Conservation (phyloP, 1,140 invertebrate genomes). For the Pristionchus pacificus region DNA sequence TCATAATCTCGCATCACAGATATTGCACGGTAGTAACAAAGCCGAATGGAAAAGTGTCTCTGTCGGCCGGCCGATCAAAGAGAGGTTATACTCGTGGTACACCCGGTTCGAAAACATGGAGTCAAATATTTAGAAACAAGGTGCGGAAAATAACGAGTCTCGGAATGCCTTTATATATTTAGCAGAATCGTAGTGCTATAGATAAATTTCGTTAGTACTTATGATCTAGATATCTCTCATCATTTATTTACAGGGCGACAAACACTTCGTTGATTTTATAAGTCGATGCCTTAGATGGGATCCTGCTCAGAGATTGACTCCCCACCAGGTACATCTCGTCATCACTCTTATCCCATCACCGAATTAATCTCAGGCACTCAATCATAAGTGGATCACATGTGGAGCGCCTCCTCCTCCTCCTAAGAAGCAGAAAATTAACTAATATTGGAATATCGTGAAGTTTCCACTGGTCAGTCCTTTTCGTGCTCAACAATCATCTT, state of each 20-base stretch:
- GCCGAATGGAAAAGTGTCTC: slow-evolving; percentile 76
- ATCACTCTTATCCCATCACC: neutral
- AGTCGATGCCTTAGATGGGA: slow-evolving; percentile 91
- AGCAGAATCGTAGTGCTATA: slow-evolving; percentile 16
- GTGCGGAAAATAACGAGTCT: too few relatives aligned
- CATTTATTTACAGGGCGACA: slow-evolving; percentile 85
- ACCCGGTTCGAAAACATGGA: slow-evolving; percentile 82
- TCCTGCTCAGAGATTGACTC: slow-evolving; percentile 84
- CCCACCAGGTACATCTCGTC: slow-evolving; percentile 60
- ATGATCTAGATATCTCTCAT: too few relatives aligned
- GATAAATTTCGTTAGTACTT: neutral
- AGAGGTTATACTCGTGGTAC: slow-evolving; percentile 88
- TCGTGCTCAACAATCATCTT: too few relatives aligned
- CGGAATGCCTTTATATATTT: too few relatives aligned
- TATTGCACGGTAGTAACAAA: slow-evolving; percentile 85
- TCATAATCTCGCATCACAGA: slow-evolving; percentile 53
- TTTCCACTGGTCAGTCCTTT: too few relatives aligned
- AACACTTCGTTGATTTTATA: slow-evolving; percentile 92
- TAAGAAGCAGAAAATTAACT: neutral
- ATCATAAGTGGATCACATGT: slow-evolving; percentile 87
- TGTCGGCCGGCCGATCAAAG: slow-evolving; percentile 80
- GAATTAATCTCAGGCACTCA: slow-evolving; percentile 68
- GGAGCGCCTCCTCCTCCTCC: slow-evolving; percentile 74
- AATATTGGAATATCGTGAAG: neutral
- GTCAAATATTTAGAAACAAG: slow-evolving; percentile 74